phyloP scores from a whole-genome alignment of 2,888 invertebrate genomes.

The Adela reaumurella region DNA sequence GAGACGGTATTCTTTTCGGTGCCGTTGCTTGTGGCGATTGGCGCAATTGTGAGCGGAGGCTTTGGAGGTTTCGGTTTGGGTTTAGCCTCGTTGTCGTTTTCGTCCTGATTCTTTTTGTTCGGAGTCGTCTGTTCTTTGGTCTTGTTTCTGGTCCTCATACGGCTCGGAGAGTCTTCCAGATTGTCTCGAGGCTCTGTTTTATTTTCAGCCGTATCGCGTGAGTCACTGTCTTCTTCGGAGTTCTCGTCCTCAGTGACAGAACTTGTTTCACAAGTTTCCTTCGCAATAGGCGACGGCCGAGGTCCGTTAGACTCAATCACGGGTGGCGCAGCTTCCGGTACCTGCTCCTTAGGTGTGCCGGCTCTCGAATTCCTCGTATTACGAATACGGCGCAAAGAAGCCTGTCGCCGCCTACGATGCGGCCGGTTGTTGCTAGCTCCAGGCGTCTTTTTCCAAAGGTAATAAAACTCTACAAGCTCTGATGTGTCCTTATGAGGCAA shows the following conservation, averaged over 20 bases:
- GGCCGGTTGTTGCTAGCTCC: conserved; percentile 96
- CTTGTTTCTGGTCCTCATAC: conserved; percentile 85
- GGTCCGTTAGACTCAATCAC: conserved; percentile 49
- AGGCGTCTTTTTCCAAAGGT: conserved; percentile 99
- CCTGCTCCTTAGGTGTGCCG: conserved; percentile 71
- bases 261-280: conserved; percentile 68
- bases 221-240: conserved; percentile 94
- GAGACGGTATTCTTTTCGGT: conserved; percentile 30
- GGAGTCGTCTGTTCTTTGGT: conserved; percentile 69
- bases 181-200: conserved; percentile 62
- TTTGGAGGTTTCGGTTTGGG: conserved; percentile 18
- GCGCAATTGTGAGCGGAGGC: conserved; percentile 25
- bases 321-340: conserved; percentile 57
- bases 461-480: conserved; percentile 97
- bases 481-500: conserved; percentile 96
- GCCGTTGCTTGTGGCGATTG: conserved; percentile 41
- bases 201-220: conserved; percentile 83
- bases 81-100: conserved; percentile 48
- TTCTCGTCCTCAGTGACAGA: conserved; percentile 87
- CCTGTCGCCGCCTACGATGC: conserved; percentile 83
- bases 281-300: conserved; percentile 64
- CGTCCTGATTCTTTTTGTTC: conserved; percentile 39
- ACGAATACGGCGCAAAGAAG: conserved; percentile 81
- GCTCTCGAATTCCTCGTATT: conserved; percentile 85
- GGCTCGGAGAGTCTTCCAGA: conserved; percentile 79